Conservation (phyloP, 2,888 invertebrate genomes). For the Anorthoa munda region DNA sequence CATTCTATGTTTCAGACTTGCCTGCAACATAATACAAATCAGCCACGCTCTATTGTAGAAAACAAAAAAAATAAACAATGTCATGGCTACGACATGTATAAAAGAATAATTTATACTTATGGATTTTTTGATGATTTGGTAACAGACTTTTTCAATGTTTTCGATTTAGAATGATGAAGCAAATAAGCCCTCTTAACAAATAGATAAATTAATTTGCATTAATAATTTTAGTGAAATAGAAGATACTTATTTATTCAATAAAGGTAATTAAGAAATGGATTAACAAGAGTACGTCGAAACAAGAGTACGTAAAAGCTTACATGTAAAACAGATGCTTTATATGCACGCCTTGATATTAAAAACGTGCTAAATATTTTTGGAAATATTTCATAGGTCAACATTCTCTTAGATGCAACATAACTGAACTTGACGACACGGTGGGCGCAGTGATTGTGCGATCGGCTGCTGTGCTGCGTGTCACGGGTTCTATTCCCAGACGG, state of each 20-base stretch:
- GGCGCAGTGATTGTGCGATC: too few relatives aligned
- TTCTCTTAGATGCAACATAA: constrained; percentile 18
- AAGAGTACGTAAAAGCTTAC: constrained; percentile 11
- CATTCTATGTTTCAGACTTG: background rate
- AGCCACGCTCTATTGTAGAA: constrained; percentile 25
- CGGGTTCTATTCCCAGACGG: too few relatives aligned
- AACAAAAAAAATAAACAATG: constrained; percentile 42
- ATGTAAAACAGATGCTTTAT: constrained; percentile 28
- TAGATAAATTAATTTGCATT: background rate
- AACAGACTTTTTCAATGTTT: background rate
- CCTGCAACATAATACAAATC: constrained; percentile 35
- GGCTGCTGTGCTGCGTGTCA: too few relatives aligned
- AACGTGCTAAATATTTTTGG: constrained; percentile 19
- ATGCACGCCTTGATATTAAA: constrained; percentile 44
- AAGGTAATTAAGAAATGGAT: background rate
- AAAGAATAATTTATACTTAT: constrained; percentile 12
- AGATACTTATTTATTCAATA: background rate
- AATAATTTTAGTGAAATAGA: background rate
- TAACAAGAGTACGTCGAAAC: constrained; percentile 29
- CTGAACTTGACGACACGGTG: too few relatives aligned
- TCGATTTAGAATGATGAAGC: background rate
- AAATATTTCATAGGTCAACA: constrained; percentile 48
- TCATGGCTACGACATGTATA: constrained; percentile 20
- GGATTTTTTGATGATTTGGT: background rate
- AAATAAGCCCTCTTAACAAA: background rate